These are phyloP conservation scores for Sinopyrophorus schimmeli DNA, from an alignment of 2,888 invertebrate genomes.

Conservation along the genomic window DNA sequence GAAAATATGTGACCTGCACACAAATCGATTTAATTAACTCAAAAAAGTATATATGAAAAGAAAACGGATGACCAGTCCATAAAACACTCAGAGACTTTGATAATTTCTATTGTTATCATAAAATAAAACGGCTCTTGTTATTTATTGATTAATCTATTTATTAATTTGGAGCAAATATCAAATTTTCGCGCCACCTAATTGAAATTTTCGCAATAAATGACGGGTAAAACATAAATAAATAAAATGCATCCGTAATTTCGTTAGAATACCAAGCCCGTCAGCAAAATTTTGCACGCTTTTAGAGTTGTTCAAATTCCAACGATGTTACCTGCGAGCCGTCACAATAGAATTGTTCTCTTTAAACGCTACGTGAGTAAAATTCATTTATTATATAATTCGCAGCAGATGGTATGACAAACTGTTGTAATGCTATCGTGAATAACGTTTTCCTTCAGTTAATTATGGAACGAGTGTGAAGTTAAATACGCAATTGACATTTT, in stretches of 20 bases:
- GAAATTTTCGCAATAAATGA: too few species aligned
- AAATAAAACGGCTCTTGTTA: too few species aligned
- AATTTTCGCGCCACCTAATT: too few species aligned
- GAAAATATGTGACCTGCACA: constrained; percentile 11
- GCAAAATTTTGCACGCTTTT: constrained; percentile 15
- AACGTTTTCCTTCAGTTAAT: constrained; percentile 16
- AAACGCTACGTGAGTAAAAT: constrained; percentile 27
- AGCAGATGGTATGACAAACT: constrained; percentile 21
- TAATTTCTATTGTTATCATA: too few species aligned
- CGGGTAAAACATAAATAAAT: too few species aligned
- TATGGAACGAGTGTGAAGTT: constrained; percentile 15
- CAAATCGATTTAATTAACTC: constrained; percentile 8
- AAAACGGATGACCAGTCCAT: too few species aligned
- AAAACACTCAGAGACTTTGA: too few species aligned
- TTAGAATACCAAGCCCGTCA: too few species aligned
- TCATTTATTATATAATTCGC: constrained; percentile 21
- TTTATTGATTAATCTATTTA: too few species aligned
- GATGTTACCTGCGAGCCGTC: constrained; percentile 21
- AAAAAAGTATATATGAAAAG: too few species aligned
- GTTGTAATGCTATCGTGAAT: constrained; percentile 18
- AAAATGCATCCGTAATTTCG: too few species aligned
- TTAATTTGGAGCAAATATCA: too few species aligned
- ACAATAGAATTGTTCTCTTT: constrained; percentile 28
- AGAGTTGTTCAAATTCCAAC: constrained; percentile 19
- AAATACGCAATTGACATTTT: constrained; percentile 1